Conservation (phyloP, 2,888 invertebrate species). For the Mactromeris polynyma region DNA sequence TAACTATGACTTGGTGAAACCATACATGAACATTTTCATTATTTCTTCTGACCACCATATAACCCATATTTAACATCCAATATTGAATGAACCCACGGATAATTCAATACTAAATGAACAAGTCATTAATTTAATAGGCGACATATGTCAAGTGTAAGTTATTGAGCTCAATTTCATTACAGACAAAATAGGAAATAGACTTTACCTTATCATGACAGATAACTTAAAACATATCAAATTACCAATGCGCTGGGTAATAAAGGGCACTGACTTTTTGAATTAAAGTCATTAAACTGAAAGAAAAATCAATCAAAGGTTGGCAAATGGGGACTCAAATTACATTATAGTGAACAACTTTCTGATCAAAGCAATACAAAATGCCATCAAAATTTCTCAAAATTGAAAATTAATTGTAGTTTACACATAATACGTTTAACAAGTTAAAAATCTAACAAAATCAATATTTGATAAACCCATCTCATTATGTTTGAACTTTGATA, state of each 20-base stretch:
- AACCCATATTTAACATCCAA: too few relatives aligned
- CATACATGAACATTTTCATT: too few relatives aligned
- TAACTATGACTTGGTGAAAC: too few relatives aligned
- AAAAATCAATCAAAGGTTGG: constrained; percentile 35
- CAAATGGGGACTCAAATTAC: constrained; percentile 8
- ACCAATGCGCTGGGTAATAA: constrained; percentile 11
- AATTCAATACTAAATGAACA: neutral
- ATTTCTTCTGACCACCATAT: too few relatives aligned
- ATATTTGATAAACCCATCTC: too few relatives aligned
- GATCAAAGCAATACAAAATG: constrained; percentile 10
- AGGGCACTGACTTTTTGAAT: constrained; percentile 14
- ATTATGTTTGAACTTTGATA: too few relatives aligned
- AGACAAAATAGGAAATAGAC: neutral
- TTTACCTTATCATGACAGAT: neutral
- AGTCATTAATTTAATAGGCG: neutral
- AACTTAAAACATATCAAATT: constrained; percentile 17
- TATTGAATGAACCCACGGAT: neutral
- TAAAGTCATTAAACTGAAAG: constrained; percentile 45
- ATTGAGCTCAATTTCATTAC: neutral
- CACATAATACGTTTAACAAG: neutral
- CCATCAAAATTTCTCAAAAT: neutral
- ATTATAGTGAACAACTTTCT: neutral
- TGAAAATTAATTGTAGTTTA: neutral
- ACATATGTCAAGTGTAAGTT: neutral
- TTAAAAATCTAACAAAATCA: neutral